These are phyloP conservation scores for Drosophila orena DNA, from an alignment of 1,140 invertebrate species.

Conservation along the genomic window DNA sequence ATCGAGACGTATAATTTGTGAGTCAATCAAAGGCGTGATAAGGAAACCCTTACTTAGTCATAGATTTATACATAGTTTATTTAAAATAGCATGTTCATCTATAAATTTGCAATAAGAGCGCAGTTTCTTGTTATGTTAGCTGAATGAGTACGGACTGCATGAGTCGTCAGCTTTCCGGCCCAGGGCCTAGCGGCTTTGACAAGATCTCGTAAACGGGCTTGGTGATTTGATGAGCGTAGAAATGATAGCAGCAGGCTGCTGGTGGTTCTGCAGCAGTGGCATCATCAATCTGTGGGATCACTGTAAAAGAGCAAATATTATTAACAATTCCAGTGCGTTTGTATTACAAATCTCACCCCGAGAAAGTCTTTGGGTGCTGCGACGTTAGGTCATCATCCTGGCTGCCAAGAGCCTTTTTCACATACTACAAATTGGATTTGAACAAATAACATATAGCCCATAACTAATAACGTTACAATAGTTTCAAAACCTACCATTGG, in stretches of 20 bases:
- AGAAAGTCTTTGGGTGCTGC: slow-evolving; percentile 86
- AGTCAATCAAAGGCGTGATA: slow-evolving; percentile 47
- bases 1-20: slow-evolving; percentile 23
- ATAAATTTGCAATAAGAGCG: slow-evolving; percentile 60
- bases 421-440: slow-evolving; percentile 86
- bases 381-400: slow-evolving; percentile 88
- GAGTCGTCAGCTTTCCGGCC: slow-evolving; percentile 23
- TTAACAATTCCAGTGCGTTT: neutral
- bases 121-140: slow-evolving; percentile 41
- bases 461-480: neutral
- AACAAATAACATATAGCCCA: neutral
- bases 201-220: slow-evolving; percentile 15
- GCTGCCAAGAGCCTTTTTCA: slow-evolving; percentile 89
- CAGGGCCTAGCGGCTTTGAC: slow-evolving; percentile 29
- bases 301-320: slow-evolving; percentile 26
- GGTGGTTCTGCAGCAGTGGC: slow-evolving; percentile 35
- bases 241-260: slow-evolving; percentile 34
- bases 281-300: slow-evolving; percentile 83
- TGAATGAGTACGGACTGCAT: slow-evolving; percentile 32
- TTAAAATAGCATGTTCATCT: slow-evolving; percentile 79
- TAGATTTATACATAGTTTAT: slow-evolving; percentile 76
- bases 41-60: slow-evolving; percentile 47
- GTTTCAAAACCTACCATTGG: slow-evolving; percentile 87
- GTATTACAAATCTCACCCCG: slow-evolving; percentile 56
- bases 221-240: slow-evolving; percentile 42